Base-by-base conservation (phyloP, 2,888 invertebrate genomes). In the Drosophila limbata region DNA sequence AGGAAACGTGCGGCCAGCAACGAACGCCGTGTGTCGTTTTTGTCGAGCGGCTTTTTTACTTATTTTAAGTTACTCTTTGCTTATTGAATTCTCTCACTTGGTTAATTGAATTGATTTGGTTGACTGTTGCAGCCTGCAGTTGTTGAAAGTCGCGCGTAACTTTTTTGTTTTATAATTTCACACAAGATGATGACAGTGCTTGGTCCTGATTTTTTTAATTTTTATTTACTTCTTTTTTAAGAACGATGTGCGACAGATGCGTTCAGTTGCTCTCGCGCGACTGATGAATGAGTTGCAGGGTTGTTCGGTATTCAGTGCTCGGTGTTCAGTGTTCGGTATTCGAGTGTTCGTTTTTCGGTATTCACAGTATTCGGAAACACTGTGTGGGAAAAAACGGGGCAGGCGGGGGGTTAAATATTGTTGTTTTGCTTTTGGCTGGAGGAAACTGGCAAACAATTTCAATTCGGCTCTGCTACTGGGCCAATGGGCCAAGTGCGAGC, bases 261-360 rank as follows among this genome's bases (percentile, higher is more conserved):
- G 77, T 72, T 51, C 85, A 69, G 79, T 71, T 76, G 81, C 73
- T 82, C 80, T 84, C 83, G 74, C 79, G 77, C 88, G 77, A 84
- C 83, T 84, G 85, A 83, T 66, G 79, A 68, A 66, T 66, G 70
- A 37, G 66, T 42, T 35, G 45, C 28, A 37, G 28, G 40, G 37
- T 39, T 65, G 28, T 35, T 75, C 28, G 33, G 44, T 33, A 25
- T 13, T 51, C 44, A n/a, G 45, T 69, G 2, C 25, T 53, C 10
- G n/a, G 8, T 42, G 5, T 33, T 65, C 28, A 9, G 51, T 40
- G 48, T 60, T 65, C 52, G 47, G 19, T 37, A 13, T 48, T 57
- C n/a, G 1, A 31, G 42, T 37, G 31, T 6, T 50, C 48, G 19
- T 42, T 65, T 13, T 21, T 69, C 61, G 45, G 37, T 57, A n/a